phyloP scores from a whole-genome alignment of 1,140 invertebrate species.

The Drosophila aff. region DNA sequence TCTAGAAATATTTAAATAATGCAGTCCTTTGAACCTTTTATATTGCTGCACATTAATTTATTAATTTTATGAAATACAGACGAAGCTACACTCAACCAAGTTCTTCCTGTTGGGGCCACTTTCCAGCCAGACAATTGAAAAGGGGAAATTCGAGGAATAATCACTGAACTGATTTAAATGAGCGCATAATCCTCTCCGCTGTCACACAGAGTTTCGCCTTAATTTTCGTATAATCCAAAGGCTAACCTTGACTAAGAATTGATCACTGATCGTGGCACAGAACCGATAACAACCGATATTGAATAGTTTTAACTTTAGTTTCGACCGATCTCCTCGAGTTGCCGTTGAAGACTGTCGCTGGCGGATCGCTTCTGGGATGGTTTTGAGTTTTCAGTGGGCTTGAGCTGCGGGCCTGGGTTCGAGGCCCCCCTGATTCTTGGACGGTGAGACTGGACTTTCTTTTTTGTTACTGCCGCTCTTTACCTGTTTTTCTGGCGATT shows the following conservation, averaged over 20 bases:
- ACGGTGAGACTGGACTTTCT: slow-evolving; percentile 49
- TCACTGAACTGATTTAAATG: not conserved
- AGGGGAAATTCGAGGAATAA: not conserved
- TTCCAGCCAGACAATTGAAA: not conserved
- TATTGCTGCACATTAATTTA: not conserved
- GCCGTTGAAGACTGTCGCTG: slow-evolving; percentile 78
- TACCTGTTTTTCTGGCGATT: slow-evolving; percentile 50
- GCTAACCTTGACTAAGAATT: slow-evolving; percentile 55
- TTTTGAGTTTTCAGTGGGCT: slow-evolving; percentile 62
- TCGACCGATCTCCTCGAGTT: slow-evolving; percentile 70
- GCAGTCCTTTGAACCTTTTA: not conserved
- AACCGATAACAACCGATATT: slow-evolving; percentile 58
- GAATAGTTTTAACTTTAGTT: slow-evolving; percentile 36
- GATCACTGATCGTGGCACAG: slow-evolving; percentile 30
- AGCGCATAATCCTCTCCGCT: slow-evolving; percentile 13
- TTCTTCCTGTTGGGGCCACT: not conserved
- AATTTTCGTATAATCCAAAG: slow-evolving; percentile 25
- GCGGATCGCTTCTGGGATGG: slow-evolving; percentile 71
- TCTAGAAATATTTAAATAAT: not conserved
- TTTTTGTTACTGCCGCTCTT: slow-evolving; percentile 51
- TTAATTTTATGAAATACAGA: not conserved
- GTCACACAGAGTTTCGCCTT: slow-evolving; percentile 8
- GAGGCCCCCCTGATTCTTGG: slow-evolving; percentile 65
- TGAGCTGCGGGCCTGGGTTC: slow-evolving; percentile 2
- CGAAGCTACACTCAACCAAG: not conserved